Base-by-base conservation (phyloP, 2,113 vertebrate species). In the Romanogobio albipinnatus region DNA sequence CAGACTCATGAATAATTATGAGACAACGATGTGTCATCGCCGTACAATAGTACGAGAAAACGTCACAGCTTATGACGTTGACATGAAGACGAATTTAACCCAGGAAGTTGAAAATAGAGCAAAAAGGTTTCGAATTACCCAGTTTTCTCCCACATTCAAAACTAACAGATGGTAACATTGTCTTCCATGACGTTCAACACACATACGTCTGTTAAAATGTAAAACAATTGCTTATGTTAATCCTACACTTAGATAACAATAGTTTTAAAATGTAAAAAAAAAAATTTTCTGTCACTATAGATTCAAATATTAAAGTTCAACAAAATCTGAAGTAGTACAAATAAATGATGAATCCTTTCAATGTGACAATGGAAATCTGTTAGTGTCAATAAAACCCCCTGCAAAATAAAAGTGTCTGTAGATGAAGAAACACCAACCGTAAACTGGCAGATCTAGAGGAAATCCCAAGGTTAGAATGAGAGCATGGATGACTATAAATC, bases 401-500 rank as follows among this genome's bases (percentile, higher is more conserved):
- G 36, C 66, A 22, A 43, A 9, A 43, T 70, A 39, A 39, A 70
- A 70, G 66, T 39, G 33, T 0, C 3, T 39, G 33, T 22, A 70
- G 66, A 22, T 39, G 8, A 70, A 43, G 17, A 22, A 70, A 10
- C 14, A 0, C 15, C 64, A 68, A 9, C 53, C 5, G 24, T 74
- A 56, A 22, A 64, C 58, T 6, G 59, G 26, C 45, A 15, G 39
- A 59, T 56, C 53, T 56, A n/a, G 26, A 9, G 51, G 64, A 15
- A 76, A 77, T 53, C 43, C 19, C 53, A 36, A 78, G 62, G 83
- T 56, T 26, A 66, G 49, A 70, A 66, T 3, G 29, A 62, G 14
- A 39, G 22, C 29, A 14, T 14, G 9, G 14, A 29, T 22, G 45
- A 68, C 51, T 53, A 53, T 68, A 84, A 84, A 43, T 76, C 74